Evolutionary conservation across 2,888 invertebrate genomes (phyloP).

Genomic region (Sarcophaga carnaria): DNA sequence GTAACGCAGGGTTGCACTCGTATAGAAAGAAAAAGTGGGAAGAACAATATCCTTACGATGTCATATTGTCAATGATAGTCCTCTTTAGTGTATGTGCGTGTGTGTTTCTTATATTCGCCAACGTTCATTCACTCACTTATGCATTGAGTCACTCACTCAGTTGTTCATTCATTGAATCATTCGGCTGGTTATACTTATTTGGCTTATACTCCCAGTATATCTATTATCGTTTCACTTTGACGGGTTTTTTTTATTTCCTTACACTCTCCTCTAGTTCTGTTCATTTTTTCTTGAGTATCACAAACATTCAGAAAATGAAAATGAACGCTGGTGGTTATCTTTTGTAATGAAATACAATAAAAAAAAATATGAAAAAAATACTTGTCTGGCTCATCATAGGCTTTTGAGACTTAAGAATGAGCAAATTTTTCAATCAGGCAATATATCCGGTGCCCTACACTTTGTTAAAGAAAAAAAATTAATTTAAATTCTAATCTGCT

Average conservation of each 20-base stretch:
- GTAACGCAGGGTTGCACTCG: slow-evolving; percentile 7
- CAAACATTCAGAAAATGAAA: slow-evolving; percentile 30
- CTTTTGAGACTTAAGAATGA: slow-evolving; percentile 40
- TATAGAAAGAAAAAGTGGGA: slow-evolving; percentile 11
- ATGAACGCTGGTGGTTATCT: slow-evolving; percentile 44
- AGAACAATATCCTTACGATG: slow-evolving; percentile 50
- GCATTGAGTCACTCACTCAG: neutral
- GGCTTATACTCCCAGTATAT: slow-evolving; percentile 18
- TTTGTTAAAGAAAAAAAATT: neutral
- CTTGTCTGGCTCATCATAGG: slow-evolving; percentile 42
- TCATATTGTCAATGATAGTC: slow-evolving; percentile 53
- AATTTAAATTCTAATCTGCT: too few species aligned
- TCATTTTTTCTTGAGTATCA: slow-evolving; percentile 33
- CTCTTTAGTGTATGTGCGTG: slow-evolving; percentile 8
- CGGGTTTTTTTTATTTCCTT: slow-evolving; percentile 7
- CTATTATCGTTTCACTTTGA: slow-evolving; percentile 56
- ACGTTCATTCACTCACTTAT: neutral
- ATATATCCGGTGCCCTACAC: slow-evolving; percentile 9
- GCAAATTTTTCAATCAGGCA: slow-evolving; percentile 46
- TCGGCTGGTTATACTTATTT: slow-evolving; percentile 24
- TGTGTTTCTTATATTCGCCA: neutral
- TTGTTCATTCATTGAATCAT: neutral
- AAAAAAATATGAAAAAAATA: slow-evolving; percentile 2
- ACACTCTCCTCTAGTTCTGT: neutral
- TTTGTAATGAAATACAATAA: slow-evolving; percentile 4